Base-by-base conservation (phyloP, 2,113 vertebrate species). In the Oncorhynchus masou region DNA sequence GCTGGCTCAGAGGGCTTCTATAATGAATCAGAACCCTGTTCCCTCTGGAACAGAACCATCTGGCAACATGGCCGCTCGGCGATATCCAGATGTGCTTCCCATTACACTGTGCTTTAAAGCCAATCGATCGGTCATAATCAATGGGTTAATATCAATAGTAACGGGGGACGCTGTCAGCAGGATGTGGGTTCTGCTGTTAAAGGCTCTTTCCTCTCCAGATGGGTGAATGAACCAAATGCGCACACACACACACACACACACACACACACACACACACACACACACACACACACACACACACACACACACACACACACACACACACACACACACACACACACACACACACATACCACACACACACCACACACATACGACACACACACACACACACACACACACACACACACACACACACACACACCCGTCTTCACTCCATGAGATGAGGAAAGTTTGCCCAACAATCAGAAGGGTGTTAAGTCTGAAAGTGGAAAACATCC, bases 51-150 rank as follows among this genome's bases (percentile, higher is more conserved):
- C 59, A n/a, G 59, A 20, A 22, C 5, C 11, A 57, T 57, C 59
- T 29, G 59, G 15, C 16, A 57, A 70, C 68, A 45, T 34, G 68
- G 6, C 73, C 39, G 49, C 59, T 68, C 78, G 65, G 78, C 78
- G 48, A 31, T 20, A 49, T 29, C 48, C 73, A 59, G 1, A 9
- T 65, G 49, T 62, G n/a, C 22, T 67, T 79, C 62, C 16, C 69
- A 62, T 76, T 73, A 69, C 45, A 3, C 25, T 24, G 16, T 11
- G 22, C 31, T 20, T n/a, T 39, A 22, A 76, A 45, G 34, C 73
- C 48, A 71, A 71, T 79, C 73, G 59, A 49, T 80, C 68, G 72
- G 73, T 54, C 27, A 27, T 76, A 62, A 80, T 80, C 79, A 80
- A 76, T 76, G 67, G 20, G 62, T 16, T 60, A 34, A 64, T 68